Evolutionary conservation across 2,113 vertebrate genomes (phyloP).

Genomic region (Thomomys bottae): DNA sequence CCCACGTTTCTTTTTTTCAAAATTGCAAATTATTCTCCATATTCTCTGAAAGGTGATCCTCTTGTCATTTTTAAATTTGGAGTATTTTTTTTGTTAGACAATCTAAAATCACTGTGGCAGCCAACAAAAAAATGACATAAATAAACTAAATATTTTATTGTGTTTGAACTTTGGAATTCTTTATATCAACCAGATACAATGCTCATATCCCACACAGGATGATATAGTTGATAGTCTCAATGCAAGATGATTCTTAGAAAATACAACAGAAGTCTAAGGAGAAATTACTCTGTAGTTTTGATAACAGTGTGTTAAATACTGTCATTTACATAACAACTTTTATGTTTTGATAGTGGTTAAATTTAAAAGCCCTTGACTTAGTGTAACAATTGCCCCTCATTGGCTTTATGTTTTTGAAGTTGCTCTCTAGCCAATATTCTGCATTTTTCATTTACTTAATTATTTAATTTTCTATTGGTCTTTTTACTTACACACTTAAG

Average conservation of each 20-base stretch:
- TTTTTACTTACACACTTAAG: neutral
- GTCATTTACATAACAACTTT: neutral
- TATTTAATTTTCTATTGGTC: neutral
- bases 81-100: neutral
- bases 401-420: slow-evolving; percentile 7
- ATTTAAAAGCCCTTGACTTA: neutral
- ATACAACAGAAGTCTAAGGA: neutral
- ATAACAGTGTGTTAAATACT: neutral
- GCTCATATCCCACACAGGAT: neutral
- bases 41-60: neutral
- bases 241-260: neutral
- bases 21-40: neutral
- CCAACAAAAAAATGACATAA: neutral
- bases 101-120: too few species aligned
- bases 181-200: neutral
- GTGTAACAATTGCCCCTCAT: neutral
- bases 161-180: neutral
- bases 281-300: neutral
- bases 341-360: neutral
- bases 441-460: neutral
- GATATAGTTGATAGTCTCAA: neutral
- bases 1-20: neutral
- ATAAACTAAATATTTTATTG: neutral
- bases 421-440: neutral
- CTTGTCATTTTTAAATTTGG: neutral